Evolutionary conservation across 1,140 invertebrate species (phyloP), one percentile per base, ranked within the genome.

Genomic region (Bombus fervidus): DNA sequence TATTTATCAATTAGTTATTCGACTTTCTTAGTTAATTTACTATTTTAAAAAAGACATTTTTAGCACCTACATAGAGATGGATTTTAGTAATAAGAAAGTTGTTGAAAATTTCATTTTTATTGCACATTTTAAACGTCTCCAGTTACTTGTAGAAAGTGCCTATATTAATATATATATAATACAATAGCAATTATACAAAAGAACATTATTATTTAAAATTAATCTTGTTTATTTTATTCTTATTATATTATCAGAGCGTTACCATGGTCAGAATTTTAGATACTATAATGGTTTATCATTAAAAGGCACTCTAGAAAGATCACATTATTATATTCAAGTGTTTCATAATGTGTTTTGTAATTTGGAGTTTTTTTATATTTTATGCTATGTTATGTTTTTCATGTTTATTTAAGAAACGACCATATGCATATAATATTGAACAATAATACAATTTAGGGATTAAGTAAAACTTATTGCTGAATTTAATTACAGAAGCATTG

Each of bases 91-190:
- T 37, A 74, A 84, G 64, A n/a, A 72, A 57, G 83, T 82, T 82
- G 25, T 75, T 31, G 28, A 37, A 62, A n/a, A 69, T 82, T 90
- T 74, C 0, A 74, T 89, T 87, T 87, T 39, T 15, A 83, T 83
- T 57, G 31, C 34, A 59, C 39, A 62, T 81, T 86, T 86, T 28
- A 41, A 83, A 80, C 80, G 87, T 89, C 68, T 89, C 75, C 81
- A 80, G 90, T 93, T 94, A 93, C 91, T 93, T 89, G 92, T 95
- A 94, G 94, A 94, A 95, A 95, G 94, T 95, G 94, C 94, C 94
- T 95, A 94, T 90, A 94, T 59, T 28, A 73, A 72, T 85, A 72
- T 80, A 80, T 77, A 80, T 77, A 80, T 90, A 90, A 92, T 92
- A 90, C 92, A 89, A 83, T 92, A 93, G 86, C 75, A 85, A 66